Evolutionary conservation across 2,797 vertebrate species (phyloP), one percentile per base, ranked within the genome.

Genomic region (Toxotes lorentzi): DNA sequence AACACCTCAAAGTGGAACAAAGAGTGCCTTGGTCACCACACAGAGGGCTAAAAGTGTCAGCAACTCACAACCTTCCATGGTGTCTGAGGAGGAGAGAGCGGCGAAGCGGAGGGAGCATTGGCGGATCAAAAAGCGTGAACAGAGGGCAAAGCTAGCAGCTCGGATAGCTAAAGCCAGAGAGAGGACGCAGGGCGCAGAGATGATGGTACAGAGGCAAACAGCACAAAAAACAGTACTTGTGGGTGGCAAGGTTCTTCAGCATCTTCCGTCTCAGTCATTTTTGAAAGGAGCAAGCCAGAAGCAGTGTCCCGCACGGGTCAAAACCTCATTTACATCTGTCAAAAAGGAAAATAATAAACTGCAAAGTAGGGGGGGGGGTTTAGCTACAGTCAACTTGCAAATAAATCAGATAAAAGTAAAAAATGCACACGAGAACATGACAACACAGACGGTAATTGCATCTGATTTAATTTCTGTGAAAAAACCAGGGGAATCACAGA

Each of bases 111-210:
- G 95, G 54, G 95, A 96, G 80, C 91, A 92, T 4, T 96, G 95
- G 95, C 88, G 95, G 43, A 87, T 95, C 48, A 96, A 95, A 82
- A 96, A 96, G 80, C 84, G 95, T 53, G 94, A 95, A 73, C 95
- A 96, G 83, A 90, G 95, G 69, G 95, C 95, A 2, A 96, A 92
- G 87, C 67, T 86, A 47, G 95, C 94, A 0, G 91, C 90, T 41
- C 88, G 43, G 27, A 35, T 89, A 3, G 87, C 83, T 21, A 91
- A 88, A 86, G 73, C 73, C 40, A 88, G 81, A 71, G 93, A 93
- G 38, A 83, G 82, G 83, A 84, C 32, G 0, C 89, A 81, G 34
- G 50, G 64, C 19, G 14, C 57, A 0, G 81, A 86, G 27, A 23
- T 67, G 61, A 60, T 40, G 1, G 41, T 32, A 11, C 85, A 76